A percentile compares a stretch with the other conserved stretches of the same genome.
Evolutionary conservation across 2,888 invertebrate genomes (phyloP).

Genomic region (Oscheius sp.): DNA sequence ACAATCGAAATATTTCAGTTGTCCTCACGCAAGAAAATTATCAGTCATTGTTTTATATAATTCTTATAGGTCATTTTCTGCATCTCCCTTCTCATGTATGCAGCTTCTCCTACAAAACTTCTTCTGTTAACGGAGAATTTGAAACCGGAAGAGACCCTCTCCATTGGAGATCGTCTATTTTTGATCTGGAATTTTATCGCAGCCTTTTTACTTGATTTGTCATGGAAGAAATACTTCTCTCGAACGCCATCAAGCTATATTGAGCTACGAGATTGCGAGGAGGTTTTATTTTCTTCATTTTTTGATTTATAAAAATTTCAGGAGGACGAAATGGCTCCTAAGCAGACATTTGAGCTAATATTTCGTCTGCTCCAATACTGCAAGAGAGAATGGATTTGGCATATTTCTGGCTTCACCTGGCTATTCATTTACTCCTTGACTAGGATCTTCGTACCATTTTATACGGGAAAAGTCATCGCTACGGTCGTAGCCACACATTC

Average conservation of each 20-base stretch:
- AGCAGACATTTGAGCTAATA: slow-evolving; percentile 61
- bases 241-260: slow-evolving; percentile 49
- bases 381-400: slow-evolving; percentile 68
- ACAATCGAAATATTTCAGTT: not conserved
- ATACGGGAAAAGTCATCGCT: slow-evolving; percentile 71
- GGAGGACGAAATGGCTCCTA: slow-evolving; percentile 41
- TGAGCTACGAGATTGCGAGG: slow-evolving; percentile 43
- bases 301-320: not conserved
- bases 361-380: slow-evolving; percentile 68
- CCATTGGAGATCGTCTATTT: slow-evolving; percentile 56
- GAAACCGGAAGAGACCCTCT: slow-evolving; percentile 34
- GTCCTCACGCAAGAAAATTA: no score
- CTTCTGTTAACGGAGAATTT: slow-evolving; percentile 53
- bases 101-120: slow-evolving; percentile 57
- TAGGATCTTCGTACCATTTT: slow-evolving; percentile 72
- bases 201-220: slow-evolving; percentile 51
- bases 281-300: slow-evolving; percentile 19
- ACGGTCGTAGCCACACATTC: slow-evolving; percentile 71
- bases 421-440: slow-evolving; percentile 69
- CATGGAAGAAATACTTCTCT: slow-evolving; percentile 53
- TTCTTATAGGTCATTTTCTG: slow-evolving; percentile 54
- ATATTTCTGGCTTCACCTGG: slow-evolving; percentile 68
- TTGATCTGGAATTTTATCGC: slow-evolving; percentile 61
- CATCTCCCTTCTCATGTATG: slow-evolving; percentile 46
- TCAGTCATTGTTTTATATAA: no score